Evolutionary conservation across 2,113 vertebrate genomes (phyloP).

Genomic region (Zapus hudsonius): DNA sequence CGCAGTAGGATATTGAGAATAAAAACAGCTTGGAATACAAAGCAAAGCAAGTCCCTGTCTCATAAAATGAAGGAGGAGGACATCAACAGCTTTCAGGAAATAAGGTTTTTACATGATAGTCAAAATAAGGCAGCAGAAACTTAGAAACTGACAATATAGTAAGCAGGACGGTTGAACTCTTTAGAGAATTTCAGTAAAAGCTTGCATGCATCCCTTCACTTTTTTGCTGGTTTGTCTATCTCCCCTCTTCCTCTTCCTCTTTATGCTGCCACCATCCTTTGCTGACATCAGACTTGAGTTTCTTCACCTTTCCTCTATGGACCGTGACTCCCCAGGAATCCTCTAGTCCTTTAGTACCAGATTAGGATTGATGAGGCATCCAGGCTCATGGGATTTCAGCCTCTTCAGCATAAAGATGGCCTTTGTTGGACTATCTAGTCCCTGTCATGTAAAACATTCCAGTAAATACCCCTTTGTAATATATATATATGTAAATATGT

Average conservation of each 20-base stretch:
- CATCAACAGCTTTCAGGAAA: neutral
- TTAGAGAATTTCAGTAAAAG: neutral
- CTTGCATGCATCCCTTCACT: too few relatives aligned
- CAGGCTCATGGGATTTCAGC: too few relatives aligned
- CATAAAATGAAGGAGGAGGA: neutral
- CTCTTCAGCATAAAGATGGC: neutral
- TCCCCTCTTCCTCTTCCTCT: neutral
- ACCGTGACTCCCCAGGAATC: too few relatives aligned
- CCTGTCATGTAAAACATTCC: neutral
- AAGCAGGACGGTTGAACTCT: neutral
- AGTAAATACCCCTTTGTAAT: neutral
- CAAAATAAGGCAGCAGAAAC: neutral
- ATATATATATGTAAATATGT: too few relatives aligned
- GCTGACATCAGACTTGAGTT: too few relatives aligned
- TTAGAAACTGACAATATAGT: neutral
- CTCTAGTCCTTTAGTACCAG: too few relatives aligned
- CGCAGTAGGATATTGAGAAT: neutral
- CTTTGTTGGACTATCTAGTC: neutral
- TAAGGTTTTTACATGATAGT: neutral
- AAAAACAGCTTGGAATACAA: neutral
- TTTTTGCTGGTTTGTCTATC: neutral
- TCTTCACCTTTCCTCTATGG: too few relatives aligned
- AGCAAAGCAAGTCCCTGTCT: neutral
- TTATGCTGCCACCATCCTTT: neutral
- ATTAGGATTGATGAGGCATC: too few relatives aligned